These are phyloP conservation scores for Zosterops hypoxanthus DNA, from an alignment of 2,113 vertebrate species.

Conservation along the genomic window DNA sequence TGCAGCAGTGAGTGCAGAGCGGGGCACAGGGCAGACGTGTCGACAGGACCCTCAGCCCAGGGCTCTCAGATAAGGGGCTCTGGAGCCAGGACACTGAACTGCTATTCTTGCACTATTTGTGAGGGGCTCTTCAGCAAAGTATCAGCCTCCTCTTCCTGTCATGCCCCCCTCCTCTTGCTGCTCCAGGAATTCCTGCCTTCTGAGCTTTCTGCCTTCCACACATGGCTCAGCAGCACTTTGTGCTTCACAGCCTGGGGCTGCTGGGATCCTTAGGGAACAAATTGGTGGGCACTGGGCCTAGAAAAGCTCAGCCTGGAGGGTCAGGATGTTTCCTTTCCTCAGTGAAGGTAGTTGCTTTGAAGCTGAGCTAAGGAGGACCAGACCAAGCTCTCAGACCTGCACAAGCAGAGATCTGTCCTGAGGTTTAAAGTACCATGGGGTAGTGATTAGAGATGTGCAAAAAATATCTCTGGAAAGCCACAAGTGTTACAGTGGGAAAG, in stretches of 20 bases:
- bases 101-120: background rate
- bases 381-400: background rate
- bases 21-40: background rate
- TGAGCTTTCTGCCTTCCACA: background rate
- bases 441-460: background rate
- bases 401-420: background rate
- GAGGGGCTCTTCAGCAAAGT: background rate
- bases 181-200: conserved; percentile 18
- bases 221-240: background rate
- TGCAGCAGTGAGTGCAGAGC: background rate
- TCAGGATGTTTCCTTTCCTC: background rate
- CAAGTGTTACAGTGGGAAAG: background rate
- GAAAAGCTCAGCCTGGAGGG: background rate
- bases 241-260: background rate
- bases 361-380: background rate
- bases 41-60: background rate
- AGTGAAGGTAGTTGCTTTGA: background rate
- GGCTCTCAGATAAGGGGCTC: background rate
- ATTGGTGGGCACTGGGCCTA: background rate
- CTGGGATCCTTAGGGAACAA: background rate
- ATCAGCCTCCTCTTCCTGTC: conserved; percentile 23
- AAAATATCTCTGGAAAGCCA: background rate
- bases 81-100: background rate
- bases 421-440: background rate
- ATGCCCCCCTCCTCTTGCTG: background rate